A percentile compares a stretch with the other conserved stretches of the same genome.
These are phyloP conservation scores for Pitta sordida DNA, from an alignment of 2,113 vertebrate genomes.

Conservation along the genomic window DNA sequence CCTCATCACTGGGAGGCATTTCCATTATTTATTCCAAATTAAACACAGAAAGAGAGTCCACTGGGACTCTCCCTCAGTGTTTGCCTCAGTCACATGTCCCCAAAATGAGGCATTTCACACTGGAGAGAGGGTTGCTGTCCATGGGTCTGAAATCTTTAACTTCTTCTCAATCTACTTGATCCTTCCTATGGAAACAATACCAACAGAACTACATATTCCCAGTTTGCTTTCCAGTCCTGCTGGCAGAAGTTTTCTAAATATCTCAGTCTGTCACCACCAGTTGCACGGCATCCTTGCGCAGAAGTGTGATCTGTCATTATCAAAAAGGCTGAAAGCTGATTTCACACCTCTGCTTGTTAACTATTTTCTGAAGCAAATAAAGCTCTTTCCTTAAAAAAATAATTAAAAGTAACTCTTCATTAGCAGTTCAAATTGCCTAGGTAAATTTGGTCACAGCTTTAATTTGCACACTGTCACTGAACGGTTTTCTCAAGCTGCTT, in stretches of 20 bases:
- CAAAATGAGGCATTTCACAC: background rate
- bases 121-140: background rate
- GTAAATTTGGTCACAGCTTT: slow-evolving; percentile 24
- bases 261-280: background rate
- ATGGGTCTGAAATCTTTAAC: background rate
- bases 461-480: background rate
- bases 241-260: background rate
- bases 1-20: background rate
- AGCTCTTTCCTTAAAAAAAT: background rate
- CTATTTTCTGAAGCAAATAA: slow-evolving; percentile 21
- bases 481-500: background rate
- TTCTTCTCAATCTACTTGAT: background rate
- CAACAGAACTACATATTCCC: fast-evolving
- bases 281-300: background rate
- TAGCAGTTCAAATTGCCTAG: slow-evolving; percentile 17
- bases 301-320: background rate
- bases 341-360: slow-evolving; percentile 33
- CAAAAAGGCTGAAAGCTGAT: background rate
- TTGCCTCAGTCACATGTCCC: fast-evolving
- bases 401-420: slow-evolving; percentile 27
- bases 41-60: background rate
- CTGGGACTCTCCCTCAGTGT: too few species aligned
- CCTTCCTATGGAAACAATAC: background rate
- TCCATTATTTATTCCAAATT: background rate
- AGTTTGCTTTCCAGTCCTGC: background rate